phyloP scores from a whole-genome alignment of 2,797 vertebrate species.

The Phyllotis vaccarum region DNA sequence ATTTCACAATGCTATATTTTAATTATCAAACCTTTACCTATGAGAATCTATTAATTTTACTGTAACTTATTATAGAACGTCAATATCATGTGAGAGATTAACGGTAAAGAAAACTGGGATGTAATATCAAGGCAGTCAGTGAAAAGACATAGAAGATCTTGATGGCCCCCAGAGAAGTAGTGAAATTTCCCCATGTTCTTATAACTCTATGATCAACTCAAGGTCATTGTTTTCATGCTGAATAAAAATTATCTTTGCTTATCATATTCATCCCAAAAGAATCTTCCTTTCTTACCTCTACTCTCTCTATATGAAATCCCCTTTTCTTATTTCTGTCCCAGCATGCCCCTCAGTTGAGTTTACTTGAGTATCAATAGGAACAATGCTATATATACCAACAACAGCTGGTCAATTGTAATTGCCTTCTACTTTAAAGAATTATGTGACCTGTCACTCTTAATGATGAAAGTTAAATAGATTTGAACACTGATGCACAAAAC shows the following conservation, averaged over 20 bases:
- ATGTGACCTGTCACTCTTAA: conserved; percentile 25
- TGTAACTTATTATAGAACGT: neutral
- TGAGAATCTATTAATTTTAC: neutral
- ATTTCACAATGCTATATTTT: neutral
- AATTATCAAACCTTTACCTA: neutral
- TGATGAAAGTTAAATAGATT: conserved; percentile 62
- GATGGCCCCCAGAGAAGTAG: neutral
- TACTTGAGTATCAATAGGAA: conserved; percentile 11
- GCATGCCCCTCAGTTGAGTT: neutral
- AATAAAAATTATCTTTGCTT: conserved; percentile 38
- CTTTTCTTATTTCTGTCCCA: neutral
- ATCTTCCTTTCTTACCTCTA: neutral
- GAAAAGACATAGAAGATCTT: neutral
- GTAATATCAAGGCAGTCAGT: neutral
- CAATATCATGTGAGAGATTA: neutral
- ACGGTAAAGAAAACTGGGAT: neutral
- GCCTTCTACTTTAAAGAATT: conserved; percentile 46
- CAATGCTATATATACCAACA: neutral
- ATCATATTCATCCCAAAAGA: neutral
- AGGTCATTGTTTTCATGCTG: neutral
- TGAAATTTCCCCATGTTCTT: neutral
- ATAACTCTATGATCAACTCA: neutral
- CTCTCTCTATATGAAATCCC: neutral
- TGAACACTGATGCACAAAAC: conserved; percentile 26
- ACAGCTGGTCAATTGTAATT: neutral